These are phyloP conservation scores for Morone saxatilis DNA, from an alignment of 2,113 vertebrate genomes.

Conservation along the genomic window DNA sequence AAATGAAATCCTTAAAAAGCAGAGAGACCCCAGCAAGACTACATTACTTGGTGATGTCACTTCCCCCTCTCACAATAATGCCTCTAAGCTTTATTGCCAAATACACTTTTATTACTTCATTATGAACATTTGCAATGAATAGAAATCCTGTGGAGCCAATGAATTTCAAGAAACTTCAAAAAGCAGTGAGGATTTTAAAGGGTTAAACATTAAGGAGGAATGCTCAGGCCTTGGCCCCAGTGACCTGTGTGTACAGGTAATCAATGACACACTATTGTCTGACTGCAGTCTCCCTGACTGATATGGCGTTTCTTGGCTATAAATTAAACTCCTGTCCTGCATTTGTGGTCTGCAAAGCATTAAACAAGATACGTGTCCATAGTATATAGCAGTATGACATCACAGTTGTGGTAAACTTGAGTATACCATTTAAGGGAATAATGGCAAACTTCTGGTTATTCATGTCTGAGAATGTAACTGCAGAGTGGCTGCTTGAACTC, in stretches of 20 bases:
- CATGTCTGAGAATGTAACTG: neutral
- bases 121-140: neutral
- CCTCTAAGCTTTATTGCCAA: constrained; percentile 5
- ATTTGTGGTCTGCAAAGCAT: neutral
- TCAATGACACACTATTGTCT: neutral
- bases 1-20: constrained; percentile 23
- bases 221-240: neutral
- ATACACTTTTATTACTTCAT: neutral
- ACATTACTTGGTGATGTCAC: constrained; percentile 5
- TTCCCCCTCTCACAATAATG: constrained; percentile 1
- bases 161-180: neutral
- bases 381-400: neutral
- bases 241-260: neutral
- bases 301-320: neutral
- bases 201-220: neutral
- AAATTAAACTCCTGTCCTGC: neutral
- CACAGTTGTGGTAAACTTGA: neutral
- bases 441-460: neutral
- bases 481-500: neutral
- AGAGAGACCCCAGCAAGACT: constrained; percentile 3
- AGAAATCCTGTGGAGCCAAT: neutral
- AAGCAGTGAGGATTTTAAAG: neutral
- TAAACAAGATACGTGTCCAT: neutral
- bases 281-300: neutral
- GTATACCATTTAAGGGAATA: neutral